These are phyloP conservation scores for Drosophila oshimai DNA, from an alignment of 1,140 invertebrate genomes.

Conservation along the genomic window DNA sequence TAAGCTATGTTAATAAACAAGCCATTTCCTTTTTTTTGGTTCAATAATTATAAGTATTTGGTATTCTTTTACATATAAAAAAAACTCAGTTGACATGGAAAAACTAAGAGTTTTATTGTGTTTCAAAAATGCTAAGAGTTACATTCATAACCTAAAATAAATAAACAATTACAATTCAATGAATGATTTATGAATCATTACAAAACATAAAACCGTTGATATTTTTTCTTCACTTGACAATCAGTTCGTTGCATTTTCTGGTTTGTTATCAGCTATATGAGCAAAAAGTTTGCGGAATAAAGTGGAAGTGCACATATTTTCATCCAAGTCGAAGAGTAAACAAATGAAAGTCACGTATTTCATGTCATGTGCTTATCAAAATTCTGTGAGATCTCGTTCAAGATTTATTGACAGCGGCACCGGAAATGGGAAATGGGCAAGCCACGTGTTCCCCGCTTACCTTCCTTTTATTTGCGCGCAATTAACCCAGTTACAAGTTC, in stretches of 20 bases:
- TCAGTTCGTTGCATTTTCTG: conserved; percentile 23
- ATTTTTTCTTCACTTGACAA: neutral
- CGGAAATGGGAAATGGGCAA: conserved; percentile 26
- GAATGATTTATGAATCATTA: no score
- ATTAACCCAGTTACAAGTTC: conserved; percentile 80
- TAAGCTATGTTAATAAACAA: no score
- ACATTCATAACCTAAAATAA: no score
- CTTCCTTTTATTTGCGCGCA: conserved; percentile 72
- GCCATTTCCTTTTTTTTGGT: no score
- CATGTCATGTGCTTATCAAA: conserved; percentile 27
- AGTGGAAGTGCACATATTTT: conserved; percentile 7
- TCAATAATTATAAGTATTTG: no score
- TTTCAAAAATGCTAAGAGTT: no score
- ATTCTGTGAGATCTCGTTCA: conserved; percentile 51
- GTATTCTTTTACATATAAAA: no score
- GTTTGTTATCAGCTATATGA: conserved; percentile 8
- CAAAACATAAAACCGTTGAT: no score
- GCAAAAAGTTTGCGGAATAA: neutral
- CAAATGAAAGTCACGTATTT: conserved; percentile 39
- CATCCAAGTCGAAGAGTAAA: conserved; percentile 9
- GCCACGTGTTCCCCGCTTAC: conserved; percentile 20
- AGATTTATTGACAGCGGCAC: conserved; percentile 70
- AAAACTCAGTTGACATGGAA: no score
- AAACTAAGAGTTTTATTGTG: no score
- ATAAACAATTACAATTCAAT: no score